These are phyloP conservation scores for Campoplex capitator DNA, from an alignment of 2,888 invertebrate species.

Conservation along the genomic window DNA sequence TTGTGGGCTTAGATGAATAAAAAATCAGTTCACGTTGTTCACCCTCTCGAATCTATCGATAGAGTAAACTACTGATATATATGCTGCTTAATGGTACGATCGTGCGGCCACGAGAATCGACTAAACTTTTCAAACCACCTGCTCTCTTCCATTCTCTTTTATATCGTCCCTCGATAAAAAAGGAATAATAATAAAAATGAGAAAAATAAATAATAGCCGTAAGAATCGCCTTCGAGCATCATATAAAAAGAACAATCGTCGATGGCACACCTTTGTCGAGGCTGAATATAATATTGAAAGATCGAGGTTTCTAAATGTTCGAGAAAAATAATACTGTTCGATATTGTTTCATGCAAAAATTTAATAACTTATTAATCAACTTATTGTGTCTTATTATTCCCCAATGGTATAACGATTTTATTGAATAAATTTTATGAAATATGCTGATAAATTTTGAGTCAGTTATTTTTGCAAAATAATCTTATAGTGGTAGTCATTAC, in stretches of 20 bases:
- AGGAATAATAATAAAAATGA: neutral
- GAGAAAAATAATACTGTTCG: too few species aligned
- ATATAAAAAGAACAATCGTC: neutral
- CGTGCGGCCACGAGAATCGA: slow-evolving; percentile 55
- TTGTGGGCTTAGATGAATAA: slow-evolving; percentile 43
- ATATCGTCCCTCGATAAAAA: slow-evolving; percentile 26
- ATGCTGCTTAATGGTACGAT: slow-evolving; percentile 56
- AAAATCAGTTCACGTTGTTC: slow-evolving; percentile 60
- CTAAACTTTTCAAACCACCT: slow-evolving; percentile 53
- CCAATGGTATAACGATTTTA: neutral
- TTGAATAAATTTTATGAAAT: neutral
- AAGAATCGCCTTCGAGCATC: slow-evolving; percentile 10
- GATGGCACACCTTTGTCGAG: neutral
- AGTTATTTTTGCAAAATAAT: neutral
- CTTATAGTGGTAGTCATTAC: too few species aligned
- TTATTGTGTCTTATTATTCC: neutral
- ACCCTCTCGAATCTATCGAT: slow-evolving; percentile 15
- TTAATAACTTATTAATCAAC: neutral
- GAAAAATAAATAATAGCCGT: slow-evolving; percentile 1
- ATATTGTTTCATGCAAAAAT: neutral
- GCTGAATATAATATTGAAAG: neutral
- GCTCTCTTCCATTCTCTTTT: slow-evolving; percentile 29
- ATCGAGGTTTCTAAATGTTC: too few species aligned
- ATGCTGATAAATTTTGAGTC: neutral
- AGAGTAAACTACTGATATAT: slow-evolving; percentile 33